Base-by-base conservation (phyloP, 92 coral and sea anemone genomes). In the Zoanthus sansibaricus region DNA sequence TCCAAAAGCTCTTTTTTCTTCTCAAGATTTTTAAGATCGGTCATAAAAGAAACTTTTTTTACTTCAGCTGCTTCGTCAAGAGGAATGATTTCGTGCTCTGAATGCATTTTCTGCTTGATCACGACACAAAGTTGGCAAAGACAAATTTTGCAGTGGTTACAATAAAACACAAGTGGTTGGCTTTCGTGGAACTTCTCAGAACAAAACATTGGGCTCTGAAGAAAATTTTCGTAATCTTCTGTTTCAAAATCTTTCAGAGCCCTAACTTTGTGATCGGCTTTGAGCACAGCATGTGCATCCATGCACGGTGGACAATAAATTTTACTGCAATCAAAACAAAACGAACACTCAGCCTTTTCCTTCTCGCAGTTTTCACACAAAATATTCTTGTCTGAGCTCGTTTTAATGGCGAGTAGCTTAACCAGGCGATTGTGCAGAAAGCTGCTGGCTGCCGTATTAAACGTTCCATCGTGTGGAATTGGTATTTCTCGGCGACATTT, bases 251-350 rank as follows among this genome's bases (percentile, higher is more conserved):
- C 80, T 52, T 48, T 76, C 16, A 76, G 62, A 54, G 80, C 61
- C 45, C 80, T 76, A 46, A 76, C 67, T 76, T 55, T 51, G 67
- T 76, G 80, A 0, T 76, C 62, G 44, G 45, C 64, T 25, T 76
- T 49, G 25, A 76, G 13, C 80, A 76, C 80, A 37, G 42, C 42
- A 37, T 37, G 42, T 37, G 42, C 42, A 37, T 37, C 42, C 42
- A 37, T 37, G 42, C 80, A 76, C 37, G 77, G 44, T 33, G 6
- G 77, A 72, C 77, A 72, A 18, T 33, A 72, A 52, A 25, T 76
- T 49, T 76, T 76, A 8, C 37, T 76, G n/a, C 80, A 76, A 45
- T 76, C 80, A 76, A 76, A 76, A 49, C 80, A 76, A 21, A 76
- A 76, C 62, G 80, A 76, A 44, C 64, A 76, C 17, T 76, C 67